Conservation (phyloP, 92 coral and sea anemone genomes). For the Scolanthus callimorphus region DNA sequence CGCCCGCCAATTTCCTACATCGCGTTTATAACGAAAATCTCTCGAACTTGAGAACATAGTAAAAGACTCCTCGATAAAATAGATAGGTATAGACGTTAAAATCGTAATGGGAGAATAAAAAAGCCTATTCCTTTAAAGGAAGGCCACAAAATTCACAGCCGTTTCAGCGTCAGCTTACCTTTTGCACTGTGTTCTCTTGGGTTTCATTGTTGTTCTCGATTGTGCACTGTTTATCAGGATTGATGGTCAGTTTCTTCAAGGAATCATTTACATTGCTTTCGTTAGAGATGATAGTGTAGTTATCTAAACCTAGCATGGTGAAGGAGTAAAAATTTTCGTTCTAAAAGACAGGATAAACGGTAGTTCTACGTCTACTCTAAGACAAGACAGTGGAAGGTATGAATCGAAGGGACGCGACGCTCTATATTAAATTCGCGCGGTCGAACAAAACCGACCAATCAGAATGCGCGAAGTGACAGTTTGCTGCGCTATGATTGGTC, state of each 20-base stretch:
- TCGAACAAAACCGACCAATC: slow-evolving; percentile 47
- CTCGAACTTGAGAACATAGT: too few species aligned
- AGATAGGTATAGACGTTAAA: too few species aligned
- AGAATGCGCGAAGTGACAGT: slow-evolving; percentile 7
- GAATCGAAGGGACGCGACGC: slow-evolving; percentile 43
- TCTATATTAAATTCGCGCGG: slow-evolving; percentile 70
- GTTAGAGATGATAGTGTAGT: slow-evolving; percentile 43
- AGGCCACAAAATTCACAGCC: background rate
- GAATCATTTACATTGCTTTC: slow-evolving; percentile 25
- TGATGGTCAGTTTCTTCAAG: slow-evolving; percentile 26
- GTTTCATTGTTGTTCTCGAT: slow-evolving; percentile 4
- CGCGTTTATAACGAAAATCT: too few species aligned
- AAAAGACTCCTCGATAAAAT: too few species aligned
- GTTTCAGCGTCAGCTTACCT: slow-evolving; percentile 1
- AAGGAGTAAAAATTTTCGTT: slow-evolving; percentile 1
- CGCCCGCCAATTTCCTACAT: too few species aligned
- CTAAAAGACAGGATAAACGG: background rate
- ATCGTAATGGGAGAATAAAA: too few species aligned
- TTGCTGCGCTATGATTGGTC: slow-evolving; percentile 41
- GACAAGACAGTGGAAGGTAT: slow-evolving; percentile 60
- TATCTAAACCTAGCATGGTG: slow-evolving; percentile 71
- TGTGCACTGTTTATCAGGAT: slow-evolving; percentile 2
- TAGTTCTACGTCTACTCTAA: background rate
- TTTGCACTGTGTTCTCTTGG: slow-evolving; percentile 18
- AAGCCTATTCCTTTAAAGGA: too few species aligned